phyloP scores from a whole-genome alignment of 2,797 vertebrate genomes.

The Poeciliopsis gracilis region DNA sequence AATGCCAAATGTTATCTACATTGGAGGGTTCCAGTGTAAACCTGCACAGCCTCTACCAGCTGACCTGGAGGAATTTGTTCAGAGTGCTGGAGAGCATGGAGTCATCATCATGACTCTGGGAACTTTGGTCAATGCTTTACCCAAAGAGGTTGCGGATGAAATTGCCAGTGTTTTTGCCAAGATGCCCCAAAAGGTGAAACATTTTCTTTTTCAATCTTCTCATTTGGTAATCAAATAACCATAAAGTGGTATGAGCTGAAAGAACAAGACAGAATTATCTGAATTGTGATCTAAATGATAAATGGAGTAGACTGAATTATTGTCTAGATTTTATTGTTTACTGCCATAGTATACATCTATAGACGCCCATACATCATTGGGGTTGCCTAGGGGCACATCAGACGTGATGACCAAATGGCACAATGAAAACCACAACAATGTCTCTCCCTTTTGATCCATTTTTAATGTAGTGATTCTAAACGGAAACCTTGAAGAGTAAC shows the following conservation, averaged over 20 bases:
- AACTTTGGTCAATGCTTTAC: conserved; percentile 64
- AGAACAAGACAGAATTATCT: background rate
- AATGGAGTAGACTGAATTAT: background rate
- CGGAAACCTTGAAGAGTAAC: background rate
- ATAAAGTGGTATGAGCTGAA: background rate
- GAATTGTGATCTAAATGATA: background rate
- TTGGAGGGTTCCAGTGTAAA: conserved; percentile 82
- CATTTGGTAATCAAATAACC: background rate
- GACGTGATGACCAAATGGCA: background rate
- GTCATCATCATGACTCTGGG: conserved; percentile 82
- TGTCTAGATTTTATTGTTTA: background rate
- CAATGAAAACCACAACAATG: background rate
- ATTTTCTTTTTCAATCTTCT: background rate
- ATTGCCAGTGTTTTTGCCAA: conserved; percentile 72
- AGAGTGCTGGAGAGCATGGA: conserved; percentile 76
- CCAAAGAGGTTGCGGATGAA: conserved; percentile 52
- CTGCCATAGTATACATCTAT: background rate
- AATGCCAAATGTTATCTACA: conserved; percentile 81
- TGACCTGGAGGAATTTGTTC: conserved; percentile 76
- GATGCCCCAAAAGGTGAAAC: conserved; percentile 61
- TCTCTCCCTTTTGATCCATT: background rate
- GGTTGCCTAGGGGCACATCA: background rate
- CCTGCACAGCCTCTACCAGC: conserved; percentile 70
- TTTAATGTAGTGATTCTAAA: background rate
- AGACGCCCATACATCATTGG: background rate